Percentiles rank a stretch among this genome's conserved stretches.
Evolutionary conservation across 1,140 invertebrate species (phyloP).

Genomic region (Laodelphax striatellus): DNA sequence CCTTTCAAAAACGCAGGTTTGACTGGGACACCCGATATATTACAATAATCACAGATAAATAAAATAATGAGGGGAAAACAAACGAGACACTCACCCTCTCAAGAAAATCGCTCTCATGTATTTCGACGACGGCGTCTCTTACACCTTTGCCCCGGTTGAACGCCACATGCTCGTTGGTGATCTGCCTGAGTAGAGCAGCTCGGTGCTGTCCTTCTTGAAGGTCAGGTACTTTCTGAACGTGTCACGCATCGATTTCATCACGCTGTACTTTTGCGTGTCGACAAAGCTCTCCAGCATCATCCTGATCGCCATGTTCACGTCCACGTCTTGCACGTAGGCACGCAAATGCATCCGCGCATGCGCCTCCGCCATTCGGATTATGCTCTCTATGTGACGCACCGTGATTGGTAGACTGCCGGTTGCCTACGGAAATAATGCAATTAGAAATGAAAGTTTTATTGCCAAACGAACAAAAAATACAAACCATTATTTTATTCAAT

Average conservation of each 20-base stretch:
- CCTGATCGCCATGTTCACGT: conserved; percentile 92
- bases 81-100: conserved; percentile 63
- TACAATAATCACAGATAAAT: too few species aligned
- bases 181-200: conserved; percentile 89
- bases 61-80: too few species aligned
- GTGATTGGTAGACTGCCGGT: conserved; percentile 97
- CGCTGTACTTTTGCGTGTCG: conserved; percentile 95
- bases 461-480: too few species aligned
- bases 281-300: conserved; percentile 98
- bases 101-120: conserved; percentile 82
- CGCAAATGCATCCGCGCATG: conserved; percentile 92
- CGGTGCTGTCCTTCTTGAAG: conserved; percentile 92
- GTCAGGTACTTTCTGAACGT: conserved; percentile 88
- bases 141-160: conserved; percentile 73
- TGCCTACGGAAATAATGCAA: conserved; percentile 37
- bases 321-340: conserved; percentile 85
- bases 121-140: conserved; percentile 63
- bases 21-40: too few species aligned
- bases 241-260: conserved; percentile 92
- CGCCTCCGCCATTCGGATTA: conserved; percentile 94
- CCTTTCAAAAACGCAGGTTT: too few species aligned
- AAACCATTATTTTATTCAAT: too few species aligned
- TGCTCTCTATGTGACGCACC: conserved; percentile 95
- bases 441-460: not conserved
- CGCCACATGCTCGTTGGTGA: conserved; percentile 81